These are phyloP conservation scores for Chionomys nivalis DNA, from an alignment of 2,113 vertebrate species.

Conservation along the genomic window DNA sequence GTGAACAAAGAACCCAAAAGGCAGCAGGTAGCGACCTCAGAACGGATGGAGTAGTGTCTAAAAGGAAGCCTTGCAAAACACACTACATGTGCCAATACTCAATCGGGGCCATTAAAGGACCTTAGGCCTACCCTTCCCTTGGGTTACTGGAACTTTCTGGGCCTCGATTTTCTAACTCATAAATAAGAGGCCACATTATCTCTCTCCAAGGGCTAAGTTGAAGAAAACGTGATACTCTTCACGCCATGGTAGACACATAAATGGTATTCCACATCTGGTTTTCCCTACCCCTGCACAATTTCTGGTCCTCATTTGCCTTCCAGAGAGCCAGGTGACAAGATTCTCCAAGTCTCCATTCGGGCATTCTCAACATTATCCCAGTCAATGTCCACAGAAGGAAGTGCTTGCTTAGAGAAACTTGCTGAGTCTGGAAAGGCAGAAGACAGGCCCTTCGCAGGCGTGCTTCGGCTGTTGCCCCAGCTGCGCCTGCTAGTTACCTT, in stretches of 20 bases:
- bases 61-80: not conserved
- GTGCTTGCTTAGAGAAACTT: not conserved
- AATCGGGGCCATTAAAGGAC: not conserved
- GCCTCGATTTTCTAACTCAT: not conserved
- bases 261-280: not conserved
- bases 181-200: not conserved
- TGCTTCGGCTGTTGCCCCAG: not conserved
- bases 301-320: not conserved
- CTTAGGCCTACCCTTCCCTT: not conserved
- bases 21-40: not conserved
- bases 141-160: not conserved
- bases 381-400: not conserved
- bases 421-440: accelerated
- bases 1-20: not conserved
- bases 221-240: not conserved
- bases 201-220: not conserved
- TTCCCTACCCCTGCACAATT: not conserved
- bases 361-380: not conserved
- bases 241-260: too few species aligned
- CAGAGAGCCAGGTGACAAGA: not conserved
- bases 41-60: not conserved
- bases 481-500: constrained; percentile 79
- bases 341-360: not conserved
- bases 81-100: not conserved
- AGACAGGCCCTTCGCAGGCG: constrained; percentile 22